Percentiles rank a stretch among this genome's conserved stretches.
phyloP scores from a whole-genome alignment of 1,140 invertebrate genomes.

The Drosophila tropicalis region DNA sequence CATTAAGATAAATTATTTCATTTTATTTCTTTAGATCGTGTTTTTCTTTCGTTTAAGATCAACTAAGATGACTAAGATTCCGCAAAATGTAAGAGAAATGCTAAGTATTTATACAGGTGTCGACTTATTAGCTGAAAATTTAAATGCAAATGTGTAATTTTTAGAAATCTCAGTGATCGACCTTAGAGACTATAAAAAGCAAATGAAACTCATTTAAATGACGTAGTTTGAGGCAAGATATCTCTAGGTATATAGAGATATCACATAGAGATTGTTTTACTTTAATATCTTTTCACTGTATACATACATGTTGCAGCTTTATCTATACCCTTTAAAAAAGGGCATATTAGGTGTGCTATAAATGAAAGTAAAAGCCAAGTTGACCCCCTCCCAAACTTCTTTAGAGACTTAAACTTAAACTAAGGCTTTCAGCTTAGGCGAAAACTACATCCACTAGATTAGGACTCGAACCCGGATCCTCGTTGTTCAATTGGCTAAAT shows the following conservation, averaged over 20 bases:
- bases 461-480: too few relatives aligned
- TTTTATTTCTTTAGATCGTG: conserved; percentile 73
- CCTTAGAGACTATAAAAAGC: not conserved
- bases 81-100: conserved; percentile 39
- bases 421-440: too few relatives aligned
- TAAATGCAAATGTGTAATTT: not conserved
- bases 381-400: too few relatives aligned
- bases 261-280: not conserved
- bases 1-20: conserved; percentile 81
- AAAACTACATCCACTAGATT: too few relatives aligned
- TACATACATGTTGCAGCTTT: too few relatives aligned
- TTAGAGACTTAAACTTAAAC: too few relatives aligned
- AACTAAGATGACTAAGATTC: conserved; percentile 43
- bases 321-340: too few relatives aligned
- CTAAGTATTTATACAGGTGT: not conserved
- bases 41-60: conserved; percentile 25
- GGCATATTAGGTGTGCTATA: too few relatives aligned
- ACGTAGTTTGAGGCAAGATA: not conserved
- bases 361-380: too few relatives aligned
- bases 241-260: not conserved
- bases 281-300: too few relatives aligned
- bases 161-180: not conserved
- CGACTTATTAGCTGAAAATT: not conserved
- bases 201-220: not conserved
- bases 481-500: too few relatives aligned